Evolutionary conservation across 2,888 invertebrate species (phyloP).

Genomic region (Abscondita cerata): DNA sequence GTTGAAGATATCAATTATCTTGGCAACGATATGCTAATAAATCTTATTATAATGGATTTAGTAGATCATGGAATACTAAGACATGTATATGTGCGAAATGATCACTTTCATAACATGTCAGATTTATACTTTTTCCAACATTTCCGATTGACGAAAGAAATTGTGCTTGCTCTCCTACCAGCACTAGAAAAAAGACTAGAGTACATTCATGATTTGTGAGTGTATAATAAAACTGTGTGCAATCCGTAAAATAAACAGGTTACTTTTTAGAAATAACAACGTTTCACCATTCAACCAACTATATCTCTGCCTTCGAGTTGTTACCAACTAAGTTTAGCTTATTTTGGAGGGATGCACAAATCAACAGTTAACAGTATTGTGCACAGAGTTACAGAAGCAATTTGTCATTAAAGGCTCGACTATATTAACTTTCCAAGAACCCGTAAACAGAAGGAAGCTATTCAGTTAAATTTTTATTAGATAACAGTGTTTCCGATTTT

Average conservation of each 20-base stretch:
- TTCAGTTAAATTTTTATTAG: too few relatives aligned
- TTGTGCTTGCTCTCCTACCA: too few relatives aligned
- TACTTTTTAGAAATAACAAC: background rate
- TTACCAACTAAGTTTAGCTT: background rate
- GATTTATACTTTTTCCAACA: background rate
- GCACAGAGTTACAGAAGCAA: background rate
- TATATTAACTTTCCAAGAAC: constrained; percentile 1
- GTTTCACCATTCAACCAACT: background rate
- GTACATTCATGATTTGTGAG: background rate
- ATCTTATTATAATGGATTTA: background rate
- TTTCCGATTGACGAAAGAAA: background rate
- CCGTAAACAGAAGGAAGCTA: background rate
- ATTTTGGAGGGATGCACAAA: background rate
- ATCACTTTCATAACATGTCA: background rate
- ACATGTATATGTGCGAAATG: background rate
- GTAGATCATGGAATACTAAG: background rate
- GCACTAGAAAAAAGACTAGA: background rate
- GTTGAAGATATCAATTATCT: too few relatives aligned
- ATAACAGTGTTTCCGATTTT: too few relatives aligned
- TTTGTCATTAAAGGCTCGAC: background rate
- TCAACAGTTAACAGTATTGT: background rate
- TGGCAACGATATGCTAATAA: too few relatives aligned
- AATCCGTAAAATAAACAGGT: background rate
- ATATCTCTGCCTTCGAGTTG: background rate
- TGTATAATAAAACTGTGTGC: background rate